phyloP scores from a whole-genome alignment of 1,140 invertebrate genomes.

The Goniozus legneri region DNA sequence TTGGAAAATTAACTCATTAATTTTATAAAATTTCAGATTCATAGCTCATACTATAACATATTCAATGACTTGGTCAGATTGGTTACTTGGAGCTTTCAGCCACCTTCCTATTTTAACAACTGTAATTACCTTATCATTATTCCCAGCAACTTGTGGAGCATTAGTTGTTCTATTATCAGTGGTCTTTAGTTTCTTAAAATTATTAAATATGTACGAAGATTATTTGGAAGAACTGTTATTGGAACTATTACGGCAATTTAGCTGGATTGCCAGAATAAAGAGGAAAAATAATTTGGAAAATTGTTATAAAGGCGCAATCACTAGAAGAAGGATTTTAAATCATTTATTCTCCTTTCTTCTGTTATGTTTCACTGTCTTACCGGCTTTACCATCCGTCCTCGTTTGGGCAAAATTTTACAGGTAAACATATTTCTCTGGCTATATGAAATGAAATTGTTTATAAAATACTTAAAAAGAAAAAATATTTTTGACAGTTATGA shows the following conservation, averaged over 20 bases:
- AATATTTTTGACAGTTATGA: slow-evolving; percentile 37
- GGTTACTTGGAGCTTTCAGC: slow-evolving; percentile 54
- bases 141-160: slow-evolving; percentile 57
- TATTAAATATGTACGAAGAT: slow-evolving; percentile 72
- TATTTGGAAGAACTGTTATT: slow-evolving; percentile 64
- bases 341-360: slow-evolving; percentile 47
- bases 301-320: slow-evolving; percentile 15
- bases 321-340: slow-evolving; percentile 38
- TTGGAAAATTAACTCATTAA: slow-evolving; percentile 2
- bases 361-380: slow-evolving; percentile 38
- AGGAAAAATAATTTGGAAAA: slow-evolving; percentile 9
- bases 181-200: slow-evolving; percentile 50
- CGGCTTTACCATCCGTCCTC: slow-evolving; percentile 47
- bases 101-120: slow-evolving; percentile 55
- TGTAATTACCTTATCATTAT: slow-evolving; percentile 48
- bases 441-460: background rate
- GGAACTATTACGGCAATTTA: slow-evolving; percentile 32
- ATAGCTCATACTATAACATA: slow-evolving; percentile 54
- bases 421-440: slow-evolving; percentile 9
- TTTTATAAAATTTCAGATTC: slow-evolving; percentile 43
- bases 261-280: slow-evolving; percentile 21
- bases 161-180: slow-evolving; percentile 51
- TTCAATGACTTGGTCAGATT: slow-evolving; percentile 55
- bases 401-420: slow-evolving; percentile 53
- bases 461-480: slow-evolving; percentile 1